Evolutionary conservation across 2,888 invertebrate genomes (phyloP), one percentile per base, ranked within the genome.

Genomic region (Embidobia sp.): DNA sequence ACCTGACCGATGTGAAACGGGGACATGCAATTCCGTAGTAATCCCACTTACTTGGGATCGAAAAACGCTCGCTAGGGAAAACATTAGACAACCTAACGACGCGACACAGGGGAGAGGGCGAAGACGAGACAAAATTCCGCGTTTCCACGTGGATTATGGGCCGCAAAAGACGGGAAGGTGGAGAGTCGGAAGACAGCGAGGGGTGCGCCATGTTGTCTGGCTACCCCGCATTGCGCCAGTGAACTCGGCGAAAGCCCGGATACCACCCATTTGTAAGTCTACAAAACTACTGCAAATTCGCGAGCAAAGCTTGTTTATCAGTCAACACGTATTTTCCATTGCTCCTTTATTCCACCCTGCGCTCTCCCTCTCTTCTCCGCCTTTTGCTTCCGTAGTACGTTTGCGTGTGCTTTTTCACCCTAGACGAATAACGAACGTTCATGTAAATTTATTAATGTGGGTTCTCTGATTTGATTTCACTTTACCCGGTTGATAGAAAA

Each of bases 141-240:
- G 35, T 42, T 74, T 74, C 37, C 67, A 74, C 74, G 74, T 74
- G 53, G 74, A 59, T 74, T 67, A 67, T 67, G 67, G 61, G 42
- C 53, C 46, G 67, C 22, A 49, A 29, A 55, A 70, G 70, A 46
- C 13, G 51, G 61, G 55, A 42, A 49, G 42, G 66, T 61, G 74
- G 48, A 63, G 57, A 59, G 61, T 66, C 44, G 66, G 69, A 51
- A 59, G 46, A 63, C 57, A 72, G 77, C 73, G 53, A 74, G 74
- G 82, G 83, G 81, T 83, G 87, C 87, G 87, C 87, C 87, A 87
- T 87, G 84, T 87, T 87, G 86, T 86, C 86, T 87, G 83, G 84
- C 85, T 81, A 82, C 85, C 85, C 86, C 86, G 87, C 87, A 87
- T 86, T 87, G 87, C 87, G 87, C 85, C 87, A 87, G 84, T 85